Conservation (phyloP, 2,797 vertebrate species). For the Ptychobarbus kaznakovi region DNA sequence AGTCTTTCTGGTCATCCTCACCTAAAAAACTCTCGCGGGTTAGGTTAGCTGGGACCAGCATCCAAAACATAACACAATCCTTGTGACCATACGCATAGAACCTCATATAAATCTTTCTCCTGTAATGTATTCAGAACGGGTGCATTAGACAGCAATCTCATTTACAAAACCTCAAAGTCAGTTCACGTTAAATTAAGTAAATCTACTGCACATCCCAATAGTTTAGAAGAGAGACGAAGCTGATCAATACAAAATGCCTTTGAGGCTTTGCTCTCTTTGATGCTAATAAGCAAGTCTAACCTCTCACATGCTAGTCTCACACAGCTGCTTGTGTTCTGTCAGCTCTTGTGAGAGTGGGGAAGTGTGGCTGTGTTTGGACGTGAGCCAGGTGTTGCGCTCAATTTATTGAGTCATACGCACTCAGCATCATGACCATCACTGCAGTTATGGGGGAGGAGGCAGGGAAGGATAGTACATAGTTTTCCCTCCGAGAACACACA, state of each 20-base stretch:
- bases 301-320: neutral
- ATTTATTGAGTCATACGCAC: slow-evolving; percentile 43
- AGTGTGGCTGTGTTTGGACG: slow-evolving; percentile 21
- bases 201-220: slow-evolving; percentile 1
- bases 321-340: slow-evolving; percentile 27
- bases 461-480: slow-evolving; percentile 17
- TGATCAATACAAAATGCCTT: slow-evolving; percentile 26
- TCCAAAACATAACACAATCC: neutral
- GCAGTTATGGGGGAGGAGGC: slow-evolving; percentile 43
- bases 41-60: neutral
- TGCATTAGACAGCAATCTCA: neutral
- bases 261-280: slow-evolving; percentile 9
- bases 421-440: slow-evolving; percentile 43
- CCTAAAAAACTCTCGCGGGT: neutral
- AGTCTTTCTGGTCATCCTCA: neutral
- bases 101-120: neutral
- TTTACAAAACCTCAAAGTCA: slow-evolving; percentile 3
- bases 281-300: slow-evolving; percentile 18
- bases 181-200: neutral
- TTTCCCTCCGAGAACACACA: slow-evolving; percentile 31
- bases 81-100: neutral
- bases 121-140: neutral
- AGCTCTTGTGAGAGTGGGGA: slow-evolving; percentile 29
- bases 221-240: neutral
- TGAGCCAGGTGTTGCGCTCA: slow-evolving; percentile 42